Conservation (phyloP, 2,113 vertebrate genomes). For the Progne subis region DNA sequence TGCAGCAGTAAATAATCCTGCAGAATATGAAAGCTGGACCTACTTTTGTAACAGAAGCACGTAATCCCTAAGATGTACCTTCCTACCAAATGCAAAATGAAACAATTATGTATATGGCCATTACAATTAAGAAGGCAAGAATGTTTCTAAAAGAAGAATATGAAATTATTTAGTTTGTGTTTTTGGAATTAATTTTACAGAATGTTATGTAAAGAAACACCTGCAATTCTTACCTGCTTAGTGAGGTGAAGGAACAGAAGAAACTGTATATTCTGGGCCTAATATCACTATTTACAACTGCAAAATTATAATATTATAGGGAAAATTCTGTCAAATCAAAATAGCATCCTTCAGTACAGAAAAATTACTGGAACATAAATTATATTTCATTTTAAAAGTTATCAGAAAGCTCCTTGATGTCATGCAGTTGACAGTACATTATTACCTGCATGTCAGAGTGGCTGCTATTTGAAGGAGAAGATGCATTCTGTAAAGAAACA, state of each 20-base stretch:
- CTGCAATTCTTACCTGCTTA: neutral
- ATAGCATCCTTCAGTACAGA: neutral
- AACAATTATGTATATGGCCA: neutral
- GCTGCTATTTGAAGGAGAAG: conserved; percentile 31
- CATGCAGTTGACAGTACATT: neutral
- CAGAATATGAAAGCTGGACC: neutral
- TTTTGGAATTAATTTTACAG: neutral
- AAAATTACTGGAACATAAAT: neutral
- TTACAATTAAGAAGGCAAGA: neutral
- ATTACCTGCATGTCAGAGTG: conserved; percentile 49
- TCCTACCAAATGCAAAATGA: neutral
- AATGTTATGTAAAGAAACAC: neutral
- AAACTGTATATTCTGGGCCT: neutral
- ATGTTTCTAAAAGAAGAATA: neutral
- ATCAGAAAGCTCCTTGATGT: neutral
- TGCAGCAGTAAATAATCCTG: neutral
- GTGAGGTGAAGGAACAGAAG: neutral
- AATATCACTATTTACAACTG: neutral
- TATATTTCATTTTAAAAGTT: too few species aligned
- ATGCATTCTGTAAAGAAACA: conserved; percentile 47
- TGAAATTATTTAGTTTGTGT: neutral
- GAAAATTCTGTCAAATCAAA: neutral
- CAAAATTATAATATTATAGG: neutral
- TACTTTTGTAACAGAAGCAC: neutral
- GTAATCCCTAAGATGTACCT: neutral